Percentiles rank a stretch among this genome's conserved stretches.
Conservation (phyloP, 1,140 invertebrate genomes). For the Periplaneta americana region DNA sequence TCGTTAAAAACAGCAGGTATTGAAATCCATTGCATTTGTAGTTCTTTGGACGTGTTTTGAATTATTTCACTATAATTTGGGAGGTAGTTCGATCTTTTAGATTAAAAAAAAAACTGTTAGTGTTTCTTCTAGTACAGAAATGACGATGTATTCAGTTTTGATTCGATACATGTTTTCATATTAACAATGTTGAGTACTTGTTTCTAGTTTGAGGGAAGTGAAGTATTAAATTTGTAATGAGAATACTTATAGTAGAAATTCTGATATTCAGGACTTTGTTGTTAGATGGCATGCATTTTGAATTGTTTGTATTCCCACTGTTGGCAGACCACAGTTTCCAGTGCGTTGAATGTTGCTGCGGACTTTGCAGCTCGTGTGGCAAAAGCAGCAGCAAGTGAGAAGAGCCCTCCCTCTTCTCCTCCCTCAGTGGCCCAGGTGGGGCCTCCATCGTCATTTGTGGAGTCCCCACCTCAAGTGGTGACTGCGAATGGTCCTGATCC, state of each 20-base stretch:
- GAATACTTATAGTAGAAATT: neutral
- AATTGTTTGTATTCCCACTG: neutral
- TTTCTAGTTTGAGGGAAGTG: neutral
- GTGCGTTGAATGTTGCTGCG: slow-evolving; percentile 2
- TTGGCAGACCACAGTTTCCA: slow-evolving; percentile 4
- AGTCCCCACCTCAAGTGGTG: neutral
- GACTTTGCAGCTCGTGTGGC: slow-evolving; percentile 16
- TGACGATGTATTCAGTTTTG: no score
- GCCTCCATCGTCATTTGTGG: neutral
- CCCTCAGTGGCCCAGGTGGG: neutral
- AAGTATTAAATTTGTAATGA: neutral
- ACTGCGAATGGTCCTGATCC: slow-evolving; percentile 8
- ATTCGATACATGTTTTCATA: no score
- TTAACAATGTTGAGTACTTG: neutral
- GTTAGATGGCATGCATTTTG: neutral
- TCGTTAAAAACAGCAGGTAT: no score
- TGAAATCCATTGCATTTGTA: no score
- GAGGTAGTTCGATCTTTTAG: no score
- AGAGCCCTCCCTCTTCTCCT: neutral
- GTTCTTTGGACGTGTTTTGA: no score
- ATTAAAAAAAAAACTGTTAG: no score
- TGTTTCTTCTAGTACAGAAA: no score
- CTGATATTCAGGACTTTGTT: no score
- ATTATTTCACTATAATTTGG: no score
- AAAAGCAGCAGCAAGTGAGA: slow-evolving; percentile 17